Evolutionary conservation across 2,113 vertebrate species (phyloP).

Genomic region (Zosterops borbonicus): DNA sequence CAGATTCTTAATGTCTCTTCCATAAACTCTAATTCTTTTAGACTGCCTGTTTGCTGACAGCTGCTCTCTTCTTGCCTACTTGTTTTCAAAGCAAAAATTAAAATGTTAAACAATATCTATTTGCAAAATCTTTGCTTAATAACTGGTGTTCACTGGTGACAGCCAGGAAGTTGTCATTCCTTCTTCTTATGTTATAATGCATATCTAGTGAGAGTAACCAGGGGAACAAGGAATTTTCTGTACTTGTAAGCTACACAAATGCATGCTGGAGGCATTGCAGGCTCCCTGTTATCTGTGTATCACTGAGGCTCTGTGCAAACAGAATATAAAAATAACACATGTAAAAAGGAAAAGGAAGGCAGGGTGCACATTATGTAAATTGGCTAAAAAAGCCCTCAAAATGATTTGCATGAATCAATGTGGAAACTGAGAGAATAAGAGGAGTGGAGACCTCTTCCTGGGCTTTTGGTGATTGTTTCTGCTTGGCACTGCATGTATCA

Average conservation of each 20-base stretch:
- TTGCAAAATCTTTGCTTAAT: background rate
- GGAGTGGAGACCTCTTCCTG: background rate
- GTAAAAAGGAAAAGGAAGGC: background rate
- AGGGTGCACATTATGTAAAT: background rate
- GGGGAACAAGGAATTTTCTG: slow-evolving; percentile 2
- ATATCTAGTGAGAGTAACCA: background rate
- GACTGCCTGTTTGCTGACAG: background rate
- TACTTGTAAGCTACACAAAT: background rate
- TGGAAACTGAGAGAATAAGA: background rate
- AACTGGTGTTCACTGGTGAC: background rate
- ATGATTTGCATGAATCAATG: background rate
- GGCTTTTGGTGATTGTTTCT: background rate
- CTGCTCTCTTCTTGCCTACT: background rate
- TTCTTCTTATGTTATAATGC: background rate
- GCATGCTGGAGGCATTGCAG: background rate
- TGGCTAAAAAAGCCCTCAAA: background rate
- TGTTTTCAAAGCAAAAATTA: slow-evolving; percentile 1
- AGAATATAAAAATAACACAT: background rate
- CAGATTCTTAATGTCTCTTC: background rate
- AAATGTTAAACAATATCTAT: background rate
- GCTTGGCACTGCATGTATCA: background rate
- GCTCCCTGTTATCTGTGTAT: background rate
- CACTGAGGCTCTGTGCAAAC: background rate
- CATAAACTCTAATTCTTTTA: background rate
- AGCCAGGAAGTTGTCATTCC: background rate